Percentiles rank a stretch among this genome's conserved stretches.
These are phyloP conservation scores for Heliocidaris erythrogramma DNA, from an alignment of 35 echinoderm and acorn worm genomes.

Conservation along the genomic window DNA sequence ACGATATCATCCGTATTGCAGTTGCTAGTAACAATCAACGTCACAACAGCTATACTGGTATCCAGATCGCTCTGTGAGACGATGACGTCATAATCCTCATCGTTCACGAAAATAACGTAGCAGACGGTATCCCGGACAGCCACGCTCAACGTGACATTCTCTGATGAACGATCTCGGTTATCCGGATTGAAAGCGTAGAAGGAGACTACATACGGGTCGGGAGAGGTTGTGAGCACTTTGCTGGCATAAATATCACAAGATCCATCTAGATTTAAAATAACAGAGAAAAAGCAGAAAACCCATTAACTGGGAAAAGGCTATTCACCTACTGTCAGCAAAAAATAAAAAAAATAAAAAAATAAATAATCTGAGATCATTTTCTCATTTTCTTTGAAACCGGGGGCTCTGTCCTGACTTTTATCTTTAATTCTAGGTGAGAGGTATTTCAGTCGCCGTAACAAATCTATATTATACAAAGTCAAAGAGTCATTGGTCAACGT, in stretches of 20 bases:
- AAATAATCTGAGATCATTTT: too few relatives aligned
- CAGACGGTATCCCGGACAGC: conserved; percentile 19
- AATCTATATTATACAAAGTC: too few relatives aligned
- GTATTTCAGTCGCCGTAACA: too few relatives aligned
- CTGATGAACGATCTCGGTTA: not conserved
- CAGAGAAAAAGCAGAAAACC: too few relatives aligned
- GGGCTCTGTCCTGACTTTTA: too few relatives aligned
- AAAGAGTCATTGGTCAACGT: too few relatives aligned
- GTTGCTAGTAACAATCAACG: not conserved
- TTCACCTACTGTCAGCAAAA: too few relatives aligned
- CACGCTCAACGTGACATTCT: conserved; percentile 16
- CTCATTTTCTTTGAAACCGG: too few relatives aligned
- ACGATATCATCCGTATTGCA: conserved; percentile 23
- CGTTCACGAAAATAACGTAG: not conserved
- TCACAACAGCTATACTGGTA: not conserved
- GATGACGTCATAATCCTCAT: not conserved
- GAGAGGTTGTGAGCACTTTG: not conserved
- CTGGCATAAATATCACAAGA: not conserved
- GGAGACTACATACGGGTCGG: not conserved
- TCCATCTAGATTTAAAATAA: conserved; percentile 21
- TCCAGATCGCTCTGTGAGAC: not conserved
- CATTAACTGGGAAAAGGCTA: too few relatives aligned
- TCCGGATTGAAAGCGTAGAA: conserved; percentile 44
- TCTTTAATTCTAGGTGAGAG: too few relatives aligned
- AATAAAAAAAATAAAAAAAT: too few relatives aligned